Conservation (phyloP, 2,797 vertebrate species). For the Peromyscus aztecus region DNA sequence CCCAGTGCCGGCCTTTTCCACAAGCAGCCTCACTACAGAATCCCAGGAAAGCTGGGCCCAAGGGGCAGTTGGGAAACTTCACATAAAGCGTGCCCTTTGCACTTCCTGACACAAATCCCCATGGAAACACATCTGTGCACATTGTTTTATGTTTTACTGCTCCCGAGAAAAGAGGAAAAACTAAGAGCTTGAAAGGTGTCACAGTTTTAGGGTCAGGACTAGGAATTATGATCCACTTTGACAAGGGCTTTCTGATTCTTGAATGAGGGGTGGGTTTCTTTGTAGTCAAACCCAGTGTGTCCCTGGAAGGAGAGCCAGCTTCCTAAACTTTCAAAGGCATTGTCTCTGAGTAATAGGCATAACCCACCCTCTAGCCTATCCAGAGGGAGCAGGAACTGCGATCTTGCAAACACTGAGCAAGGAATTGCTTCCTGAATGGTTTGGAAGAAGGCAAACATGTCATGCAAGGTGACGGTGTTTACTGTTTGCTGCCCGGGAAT, state of each 20-base stretch:
- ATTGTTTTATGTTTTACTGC: slow-evolving; percentile 80
- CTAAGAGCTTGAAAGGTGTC: slow-evolving; percentile 32
- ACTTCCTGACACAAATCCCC: slow-evolving; percentile 76
- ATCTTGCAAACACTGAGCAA: slow-evolving; percentile 22
- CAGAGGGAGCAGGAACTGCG: background rate
- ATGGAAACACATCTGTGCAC: slow-evolving; percentile 62
- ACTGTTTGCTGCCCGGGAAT: background rate
- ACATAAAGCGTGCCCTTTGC: slow-evolving; percentile 57
- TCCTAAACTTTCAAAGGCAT: slow-evolving; percentile 76
- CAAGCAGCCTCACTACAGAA: slow-evolving; percentile 49
- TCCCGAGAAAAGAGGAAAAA: slow-evolving; percentile 53
- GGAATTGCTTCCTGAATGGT: background rate
- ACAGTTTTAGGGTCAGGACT: slow-evolving; percentile 77
- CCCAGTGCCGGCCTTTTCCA: slow-evolving; percentile 37
- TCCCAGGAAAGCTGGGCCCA: slow-evolving; percentile 44
- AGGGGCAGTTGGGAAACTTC: slow-evolving; percentile 41
- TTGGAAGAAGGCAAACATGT: slow-evolving; percentile 24
- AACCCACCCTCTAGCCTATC: background rate
- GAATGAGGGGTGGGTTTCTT: slow-evolving; percentile 34
- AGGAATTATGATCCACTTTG: slow-evolving; percentile 77
- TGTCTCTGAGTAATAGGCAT: slow-evolving; percentile 54
- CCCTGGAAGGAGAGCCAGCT: slow-evolving; percentile 63
- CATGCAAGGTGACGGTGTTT: slow-evolving; percentile 37
- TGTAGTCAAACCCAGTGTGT: slow-evolving; percentile 69
- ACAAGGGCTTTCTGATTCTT: slow-evolving; percentile 79